A percentile compares a stretch with the other conserved stretches of the same genome.
phyloP scores from a whole-genome alignment of 2,888 invertebrate species.

The Druceiella hillmani region DNA sequence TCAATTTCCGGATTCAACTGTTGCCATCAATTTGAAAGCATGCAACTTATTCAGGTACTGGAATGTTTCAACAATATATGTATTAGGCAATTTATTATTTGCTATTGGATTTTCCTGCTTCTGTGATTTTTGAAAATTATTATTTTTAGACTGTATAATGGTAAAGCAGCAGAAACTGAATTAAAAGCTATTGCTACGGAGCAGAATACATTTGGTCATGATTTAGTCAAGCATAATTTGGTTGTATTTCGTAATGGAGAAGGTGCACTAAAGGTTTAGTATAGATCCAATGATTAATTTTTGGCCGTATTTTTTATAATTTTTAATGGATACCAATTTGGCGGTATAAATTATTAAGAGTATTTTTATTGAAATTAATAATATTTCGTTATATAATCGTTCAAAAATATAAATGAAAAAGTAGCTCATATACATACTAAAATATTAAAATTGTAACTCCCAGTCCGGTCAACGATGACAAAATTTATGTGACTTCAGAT shows the following conservation, averaged over 20 bases:
- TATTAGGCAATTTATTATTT: conserved; percentile 3
- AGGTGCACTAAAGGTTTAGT: conserved; percentile 79
- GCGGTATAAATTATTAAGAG: too few species aligned
- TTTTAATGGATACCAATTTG: too few species aligned
- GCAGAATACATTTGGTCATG: conserved; percentile 76
- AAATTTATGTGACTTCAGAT: conserved; percentile 45
- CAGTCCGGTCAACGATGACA: too few species aligned
- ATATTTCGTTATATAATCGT: too few species aligned
- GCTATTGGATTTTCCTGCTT: conserved; percentile 3
- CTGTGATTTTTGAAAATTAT: conserved; percentile 1
- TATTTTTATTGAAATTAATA: too few species aligned
- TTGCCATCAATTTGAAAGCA: conserved; percentile 90
- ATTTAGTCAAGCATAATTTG: conserved; percentile 90
- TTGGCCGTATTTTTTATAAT: too few species aligned
- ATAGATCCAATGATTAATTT: too few species aligned
- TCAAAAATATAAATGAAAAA: too few species aligned
- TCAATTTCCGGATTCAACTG: conserved; percentile 87
- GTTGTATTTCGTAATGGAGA: conserved; percentile 94
- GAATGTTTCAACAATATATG: too few species aligned
- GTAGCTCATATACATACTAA: too few species aligned
- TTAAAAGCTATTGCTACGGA: conserved; percentile 75
- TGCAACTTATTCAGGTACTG: conserved; percentile 54
- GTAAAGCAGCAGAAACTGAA: conserved; percentile 90
- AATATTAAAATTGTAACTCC: too few species aligned
- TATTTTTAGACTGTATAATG: conserved; percentile 74